Evolutionary conservation across 2,113 vertebrate species (phyloP), one percentile per base, ranked within the genome.

Genomic region (Odobenus rosmarus): DNA sequence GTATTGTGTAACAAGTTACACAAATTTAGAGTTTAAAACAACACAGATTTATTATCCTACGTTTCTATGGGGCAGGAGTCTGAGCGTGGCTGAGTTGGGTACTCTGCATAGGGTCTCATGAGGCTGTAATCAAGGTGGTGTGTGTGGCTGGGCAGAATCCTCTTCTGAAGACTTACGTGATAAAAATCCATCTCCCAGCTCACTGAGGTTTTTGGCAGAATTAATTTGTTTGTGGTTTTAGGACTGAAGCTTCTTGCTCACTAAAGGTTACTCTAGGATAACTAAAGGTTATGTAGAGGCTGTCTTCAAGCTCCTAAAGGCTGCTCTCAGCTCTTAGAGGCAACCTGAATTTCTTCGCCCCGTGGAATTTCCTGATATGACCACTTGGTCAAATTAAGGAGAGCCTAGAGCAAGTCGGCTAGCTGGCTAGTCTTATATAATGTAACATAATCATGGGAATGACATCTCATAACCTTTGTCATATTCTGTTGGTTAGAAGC

Each of bases 181-280:
- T 36, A 69, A 13, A 72, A 79, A 61, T 62, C 69, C 31, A 26
- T 33, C 88, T 72, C 59, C 24, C 62, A 26, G 42, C 23, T 90
- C 77, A 46, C 36, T 21, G 59, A 51, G 23, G 39, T 72, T 94
- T 71, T 95, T 80, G 26, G 36, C 61, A 72, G 80, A 83, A 90
- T 96, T 87, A 89, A 57, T 90, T 94, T 90, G 83, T 57, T 92
- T 92, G 18, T 77, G 76, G 13, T 64, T 80, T 88, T 93, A 81
- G 39, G 18, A 53, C 72, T 85, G 77, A 88, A 42, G 10, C 42
- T 86, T 90, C 55, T 95, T 88, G 36, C 21, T 93, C 15, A 46
- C 33, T 13, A 51, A 62, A 74, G n/a, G 24, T 85, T 42, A 28
- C 28, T 61, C 71, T 81, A 61, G 19, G 26, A 55, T 61, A 39